Percentiles rank a stretch among this genome's conserved stretches.
These are phyloP conservation scores for Morone saxatilis DNA, from an alignment of 2,113 vertebrate species.

Conservation along the genomic window DNA sequence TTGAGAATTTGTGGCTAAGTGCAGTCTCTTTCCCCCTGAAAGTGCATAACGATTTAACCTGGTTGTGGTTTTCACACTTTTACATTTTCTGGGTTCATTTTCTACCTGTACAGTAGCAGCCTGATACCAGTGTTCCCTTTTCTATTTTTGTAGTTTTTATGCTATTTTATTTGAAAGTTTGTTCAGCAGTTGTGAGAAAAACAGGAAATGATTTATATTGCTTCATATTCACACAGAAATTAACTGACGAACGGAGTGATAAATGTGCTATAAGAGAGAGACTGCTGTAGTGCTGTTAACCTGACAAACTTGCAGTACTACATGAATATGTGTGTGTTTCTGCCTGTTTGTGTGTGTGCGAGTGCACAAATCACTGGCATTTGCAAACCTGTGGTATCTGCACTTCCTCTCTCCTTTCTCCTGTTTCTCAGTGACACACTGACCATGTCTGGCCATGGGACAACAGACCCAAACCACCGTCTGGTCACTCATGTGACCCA, in stretches of 20 bases:
- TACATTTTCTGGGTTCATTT: constrained; percentile 59
- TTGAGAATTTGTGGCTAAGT: constrained; percentile 24
- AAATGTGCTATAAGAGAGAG: background rate
- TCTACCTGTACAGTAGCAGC: background rate
- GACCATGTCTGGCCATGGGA: constrained; percentile 76
- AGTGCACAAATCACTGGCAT: constrained; percentile 61
- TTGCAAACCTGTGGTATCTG: constrained; percentile 68
- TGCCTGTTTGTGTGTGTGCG: constrained; percentile 30
- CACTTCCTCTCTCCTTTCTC: constrained; percentile 81
- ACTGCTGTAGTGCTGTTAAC: background rate
- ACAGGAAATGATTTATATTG: constrained; percentile 58
- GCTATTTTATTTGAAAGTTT: background rate
- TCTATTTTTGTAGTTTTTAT: constrained; percentile 4
- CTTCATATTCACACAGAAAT: constrained; percentile 20
- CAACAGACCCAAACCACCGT: constrained; percentile 79
- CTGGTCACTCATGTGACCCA: constrained; percentile 81
- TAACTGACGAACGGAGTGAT: background rate
- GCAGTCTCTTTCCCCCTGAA: constrained; percentile 21
- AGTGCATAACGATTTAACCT: constrained; percentile 63
- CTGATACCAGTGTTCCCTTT: background rate
- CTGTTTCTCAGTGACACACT: constrained; percentile 67
- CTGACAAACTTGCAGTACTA: background rate
- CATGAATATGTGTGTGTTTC: constrained; percentile 21
- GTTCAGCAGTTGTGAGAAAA: constrained; percentile 19
- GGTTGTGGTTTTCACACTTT: constrained; percentile 77